Evolutionary conservation across 2,113 vertebrate genomes (phyloP).

Genomic region (chimpanzee (Pan troglodytes)): DNA sequence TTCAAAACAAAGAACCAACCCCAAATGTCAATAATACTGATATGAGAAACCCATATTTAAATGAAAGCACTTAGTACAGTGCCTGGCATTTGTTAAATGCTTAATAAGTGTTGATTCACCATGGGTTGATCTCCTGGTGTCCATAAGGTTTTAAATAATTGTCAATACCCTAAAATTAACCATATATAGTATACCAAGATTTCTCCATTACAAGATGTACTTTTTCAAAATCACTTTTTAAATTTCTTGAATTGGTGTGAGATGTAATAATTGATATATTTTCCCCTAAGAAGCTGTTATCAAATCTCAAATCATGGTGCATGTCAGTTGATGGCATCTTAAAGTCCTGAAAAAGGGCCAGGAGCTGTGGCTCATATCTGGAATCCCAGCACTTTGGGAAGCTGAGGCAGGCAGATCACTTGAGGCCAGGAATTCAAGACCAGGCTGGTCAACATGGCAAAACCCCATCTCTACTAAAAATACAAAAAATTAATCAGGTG

Average conservation of each 20-base stretch:
- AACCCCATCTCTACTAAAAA: not conserved
- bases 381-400: not conserved
- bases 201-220: not conserved
- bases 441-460: not conserved
- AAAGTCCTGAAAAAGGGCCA: not conserved
- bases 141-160: not conserved
- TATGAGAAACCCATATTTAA: not conserved
- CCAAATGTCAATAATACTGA: not conserved
- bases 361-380: not conserved
- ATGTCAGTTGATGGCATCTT: not conserved
- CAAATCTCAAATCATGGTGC: not conserved
- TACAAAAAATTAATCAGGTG: not conserved
- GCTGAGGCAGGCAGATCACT: not conserved
- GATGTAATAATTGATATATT: not conserved
- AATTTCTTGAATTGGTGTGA: not conserved
- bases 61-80: not conserved
- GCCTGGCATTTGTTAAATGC: not conserved
- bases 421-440: not conserved
- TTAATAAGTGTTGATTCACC: not conserved
- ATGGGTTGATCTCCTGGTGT: not conserved
- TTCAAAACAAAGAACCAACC: not conserved
- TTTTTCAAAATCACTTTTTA: not conserved
- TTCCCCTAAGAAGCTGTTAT: not conserved
- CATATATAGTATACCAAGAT: not conserved
- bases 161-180: not conserved